Evolutionary conservation across 2,888 invertebrate genomes (phyloP), one percentile per base, ranked within the genome.

Genomic region (Conomelus anceps): DNA sequence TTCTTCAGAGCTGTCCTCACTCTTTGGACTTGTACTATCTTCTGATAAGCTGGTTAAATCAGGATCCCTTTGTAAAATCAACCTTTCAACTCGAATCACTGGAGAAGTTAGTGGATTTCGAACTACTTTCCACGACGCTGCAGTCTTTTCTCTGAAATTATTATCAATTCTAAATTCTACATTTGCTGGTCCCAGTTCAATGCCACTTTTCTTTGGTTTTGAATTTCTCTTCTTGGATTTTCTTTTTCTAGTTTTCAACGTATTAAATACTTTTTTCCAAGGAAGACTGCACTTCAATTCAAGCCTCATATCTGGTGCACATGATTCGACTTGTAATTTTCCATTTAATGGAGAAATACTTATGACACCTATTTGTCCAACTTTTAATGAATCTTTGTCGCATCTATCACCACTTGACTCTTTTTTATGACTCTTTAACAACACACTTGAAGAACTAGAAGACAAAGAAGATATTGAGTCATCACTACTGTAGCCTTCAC

Each of bases 171-270:
- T 85, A 22, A 90, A 86, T 89, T 90, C 90, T 41, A 90, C 88
- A 22, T 90, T 90, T 23, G 90, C 90, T 24, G 90, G 90, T 22
- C 90, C 90, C 20, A 90, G 86, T 89, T 90, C 90, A 20, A 90
- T 34, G 20, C 90, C 90, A 63, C 26, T 89, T 22, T 22, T 22
- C 85, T 87, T 34, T 84, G n/a, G 84, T 63, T 24, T 34, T 23
- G 26, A 7, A 17, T 87, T 89, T 23, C 84, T 89, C n/a, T 88
- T 85, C 22, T 88, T 88, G 17, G 23, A 17, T 23, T 89, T 90
- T 11, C 87, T 84, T 22, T 90, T 90, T 24, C 88, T 89, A 26
- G 41, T 89, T 24, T 90, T 89, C 17, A 88, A 85, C 6, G 88
- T 90, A 41, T 90, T 90, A 26, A 90, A 90, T 20, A 90, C 89